Percentiles rank a stretch among this genome's conserved stretches.
These are phyloP conservation scores for Crematogaster levior DNA, from an alignment of 2,888 invertebrate genomes.

Conservation along the genomic window DNA sequence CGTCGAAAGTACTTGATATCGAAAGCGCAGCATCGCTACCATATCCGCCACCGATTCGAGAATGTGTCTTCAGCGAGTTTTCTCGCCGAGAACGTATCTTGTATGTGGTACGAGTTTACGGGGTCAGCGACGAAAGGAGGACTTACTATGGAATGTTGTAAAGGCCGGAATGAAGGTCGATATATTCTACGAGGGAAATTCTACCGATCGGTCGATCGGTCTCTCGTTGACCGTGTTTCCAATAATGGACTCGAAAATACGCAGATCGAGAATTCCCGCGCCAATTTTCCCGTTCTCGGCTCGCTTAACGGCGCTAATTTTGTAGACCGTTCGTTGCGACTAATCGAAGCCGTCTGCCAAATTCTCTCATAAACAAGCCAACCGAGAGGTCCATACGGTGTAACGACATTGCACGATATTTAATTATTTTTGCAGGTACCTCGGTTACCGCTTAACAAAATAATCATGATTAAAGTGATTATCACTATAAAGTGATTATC, in stretches of 20 bases:
- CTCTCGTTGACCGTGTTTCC: conserved; percentile 60
- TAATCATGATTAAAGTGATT: background rate
- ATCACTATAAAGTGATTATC: background rate
- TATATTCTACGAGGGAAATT: conserved; percentile 57
- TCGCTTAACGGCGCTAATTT: conserved; percentile 45
- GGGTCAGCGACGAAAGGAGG: conserved; percentile 74
- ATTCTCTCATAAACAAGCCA: conserved; percentile 33
- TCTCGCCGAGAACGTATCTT: conserved; percentile 30
- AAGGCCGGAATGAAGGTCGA: conserved; percentile 83
- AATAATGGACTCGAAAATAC: conserved; percentile 57
- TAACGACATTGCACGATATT: background rate
- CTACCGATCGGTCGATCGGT: conserved; percentile 15
- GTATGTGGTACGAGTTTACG: conserved; percentile 59
- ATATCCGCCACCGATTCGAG: background rate
- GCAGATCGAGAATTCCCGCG: conserved; percentile 49
- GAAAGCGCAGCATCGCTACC: conserved; percentile 7
- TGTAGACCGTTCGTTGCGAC: conserved; percentile 33
- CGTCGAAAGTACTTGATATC: background rate
- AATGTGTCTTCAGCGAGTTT: conserved; percentile 25
- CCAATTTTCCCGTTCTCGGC: conserved; percentile 34
- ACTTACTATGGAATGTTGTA: conserved; percentile 76
- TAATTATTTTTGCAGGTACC: conserved; percentile 4
- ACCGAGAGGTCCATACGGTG: background rate
- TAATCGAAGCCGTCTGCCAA: conserved; percentile 29
- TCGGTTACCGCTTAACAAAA: background rate